Base-by-base conservation (phyloP, 2,888 invertebrate genomes). In the Tryphoninae sp. region DNA sequence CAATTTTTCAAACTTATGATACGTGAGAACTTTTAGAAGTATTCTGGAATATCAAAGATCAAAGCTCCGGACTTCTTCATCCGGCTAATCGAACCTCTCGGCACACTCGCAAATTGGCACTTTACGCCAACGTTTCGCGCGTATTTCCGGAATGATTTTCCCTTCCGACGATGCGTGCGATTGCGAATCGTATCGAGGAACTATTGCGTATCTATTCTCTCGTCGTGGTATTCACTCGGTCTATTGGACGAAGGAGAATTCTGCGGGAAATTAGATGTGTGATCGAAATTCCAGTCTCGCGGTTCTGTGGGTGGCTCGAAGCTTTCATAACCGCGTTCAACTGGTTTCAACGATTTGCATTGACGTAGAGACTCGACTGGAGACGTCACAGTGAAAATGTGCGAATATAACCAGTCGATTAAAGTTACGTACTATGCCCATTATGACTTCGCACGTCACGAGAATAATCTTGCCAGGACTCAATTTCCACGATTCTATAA, bases 241-340 rank as follows among this genome's bases (percentile, higher is more conserved):
- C 68, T 69, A 74, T 69, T 79, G 74, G 19, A 74, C 68, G 55
- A 72, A 22, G 13, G 33, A 33, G 33, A 26, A 6, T 33, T 33
- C 68, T 42, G 26, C 42, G 68, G 79, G 68, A 79, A 79, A 79
- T 79, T 79, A 79, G 62, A 69, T 40, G 79, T 58, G 62, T 69
- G 79, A 79, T 79, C 74, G 79, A 64, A 68, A 79, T 69, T 68
- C 55, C 42, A 45, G 22, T 53, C 58, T 19, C 16, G 51, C 16
- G 16, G 51, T 16, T 51, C 51, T 13, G 51, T 16, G 13, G 51
- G 59, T 61, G 16, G 58, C 19, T 68, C 42, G 7, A 69, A 51
- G 53, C 67, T 78, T 53, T 68, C 61, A 55, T 68, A 55, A 79
- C 62, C 45, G 33, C 33, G 33, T 55, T 73, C 74, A 45, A 62